Conservation (phyloP, 2,797 vertebrate genomes). For the Bradypus variegatus region DNA sequence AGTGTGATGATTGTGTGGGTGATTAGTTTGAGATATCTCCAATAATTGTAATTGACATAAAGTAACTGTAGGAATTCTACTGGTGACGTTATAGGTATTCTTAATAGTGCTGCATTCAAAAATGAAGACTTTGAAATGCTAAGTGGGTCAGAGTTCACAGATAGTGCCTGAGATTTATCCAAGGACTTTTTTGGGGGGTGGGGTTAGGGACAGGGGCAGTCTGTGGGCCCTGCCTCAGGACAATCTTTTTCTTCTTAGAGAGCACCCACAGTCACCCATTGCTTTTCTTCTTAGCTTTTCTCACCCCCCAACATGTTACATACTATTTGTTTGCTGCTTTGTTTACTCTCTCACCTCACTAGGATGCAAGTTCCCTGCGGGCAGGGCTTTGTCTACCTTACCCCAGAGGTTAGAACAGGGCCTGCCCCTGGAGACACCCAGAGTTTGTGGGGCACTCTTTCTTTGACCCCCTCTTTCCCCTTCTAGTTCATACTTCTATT, state of each 20-base stretch:
- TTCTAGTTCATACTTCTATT: background rate
- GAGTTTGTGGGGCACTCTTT: background rate
- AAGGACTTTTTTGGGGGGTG: background rate
- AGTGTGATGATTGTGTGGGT: background rate
- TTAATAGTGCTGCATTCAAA: background rate
- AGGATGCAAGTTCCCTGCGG: background rate
- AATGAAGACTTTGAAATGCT: background rate
- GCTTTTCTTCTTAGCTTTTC: background rate
- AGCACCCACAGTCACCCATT: background rate
- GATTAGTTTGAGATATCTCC: background rate
- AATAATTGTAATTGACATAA: background rate
- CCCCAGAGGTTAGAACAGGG: background rate
- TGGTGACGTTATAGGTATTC: background rate
- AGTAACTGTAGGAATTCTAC: background rate
- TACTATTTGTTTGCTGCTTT: background rate
- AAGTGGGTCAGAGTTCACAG: background rate
- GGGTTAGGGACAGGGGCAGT: no score
- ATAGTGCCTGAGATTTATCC: background rate
- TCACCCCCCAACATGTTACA: background rate
- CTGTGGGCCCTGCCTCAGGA: background rate
- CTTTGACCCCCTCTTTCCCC: background rate
- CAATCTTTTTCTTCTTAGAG: background rate
- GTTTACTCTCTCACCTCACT: background rate
- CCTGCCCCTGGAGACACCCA: fast-evolving
- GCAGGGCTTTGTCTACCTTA: background rate